A percentile compares a stretch with the other conserved stretches of the same genome.
Conservation (phyloP, 2,113 vertebrate species). For the Ceyx margarethae region DNA sequence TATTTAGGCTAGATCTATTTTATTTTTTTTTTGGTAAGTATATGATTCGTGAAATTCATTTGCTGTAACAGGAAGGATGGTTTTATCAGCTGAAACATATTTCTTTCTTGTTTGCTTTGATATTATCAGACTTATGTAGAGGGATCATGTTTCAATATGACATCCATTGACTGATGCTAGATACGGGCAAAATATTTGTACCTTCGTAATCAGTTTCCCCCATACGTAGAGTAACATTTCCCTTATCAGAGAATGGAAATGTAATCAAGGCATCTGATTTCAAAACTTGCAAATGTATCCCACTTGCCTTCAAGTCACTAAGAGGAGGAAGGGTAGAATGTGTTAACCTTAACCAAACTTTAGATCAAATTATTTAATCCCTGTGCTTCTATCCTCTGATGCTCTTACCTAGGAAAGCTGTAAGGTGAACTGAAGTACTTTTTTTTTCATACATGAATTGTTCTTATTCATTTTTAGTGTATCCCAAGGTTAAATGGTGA, state of each 20-base stretch:
- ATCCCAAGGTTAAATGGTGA: neutral
- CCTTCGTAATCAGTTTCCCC: slow-evolving; percentile 5
- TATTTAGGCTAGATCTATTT: too few relatives aligned
- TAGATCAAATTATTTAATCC: neutral
- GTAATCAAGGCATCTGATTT: slow-evolving; percentile 33
- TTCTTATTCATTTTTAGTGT: neutral
- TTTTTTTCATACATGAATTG: neutral
- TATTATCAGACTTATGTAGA: slow-evolving; percentile 20
- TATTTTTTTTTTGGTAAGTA: neutral
- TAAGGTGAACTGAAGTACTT: neutral
- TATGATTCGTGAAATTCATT: neutral
- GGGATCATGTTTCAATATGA: slow-evolving; percentile 5
- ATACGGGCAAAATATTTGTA: slow-evolving; percentile 40
- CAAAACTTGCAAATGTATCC: slow-evolving; percentile 26
- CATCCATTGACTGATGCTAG: slow-evolving; percentile 11
- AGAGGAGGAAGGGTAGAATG: neutral
- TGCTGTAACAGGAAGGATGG: neutral
- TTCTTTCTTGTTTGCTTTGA: slow-evolving; percentile 52
- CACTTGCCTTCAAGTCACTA: slow-evolving; percentile 1
- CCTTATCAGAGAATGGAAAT: slow-evolving; percentile 1
- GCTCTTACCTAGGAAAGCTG: neutral
- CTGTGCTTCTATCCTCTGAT: neutral
- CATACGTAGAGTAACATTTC: slow-evolving; percentile 23
- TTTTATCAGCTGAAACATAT: slow-evolving; percentile 29
- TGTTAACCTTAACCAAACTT: slow-evolving; percentile 28